Conservation (phyloP, 2,113 vertebrate genomes). For the Sakesphorus luctuosus region DNA sequence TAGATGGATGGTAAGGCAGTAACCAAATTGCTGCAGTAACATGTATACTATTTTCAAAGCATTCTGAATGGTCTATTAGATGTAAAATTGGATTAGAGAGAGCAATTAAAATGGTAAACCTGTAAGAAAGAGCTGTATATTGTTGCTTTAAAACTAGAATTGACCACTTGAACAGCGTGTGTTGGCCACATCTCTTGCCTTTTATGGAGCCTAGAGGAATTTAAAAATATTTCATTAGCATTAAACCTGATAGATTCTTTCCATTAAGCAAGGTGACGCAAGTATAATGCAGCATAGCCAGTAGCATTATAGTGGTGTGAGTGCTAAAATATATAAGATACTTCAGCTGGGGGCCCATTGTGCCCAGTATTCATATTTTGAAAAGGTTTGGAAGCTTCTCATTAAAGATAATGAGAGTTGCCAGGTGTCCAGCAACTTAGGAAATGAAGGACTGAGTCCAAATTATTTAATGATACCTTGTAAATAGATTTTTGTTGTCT, state of each 20-base stretch:
- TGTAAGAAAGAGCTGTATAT: neutral
- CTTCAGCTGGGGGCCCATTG: neutral
- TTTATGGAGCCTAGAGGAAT: slow-evolving; percentile 31
- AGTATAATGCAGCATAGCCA: neutral
- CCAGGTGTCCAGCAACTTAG: slow-evolving; percentile 40
- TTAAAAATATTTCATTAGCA: slow-evolving; percentile 28
- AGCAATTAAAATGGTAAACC: slow-evolving; percentile 43
- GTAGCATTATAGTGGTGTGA: neutral
- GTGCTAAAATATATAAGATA: neutral
- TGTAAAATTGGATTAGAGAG: slow-evolving; percentile 21
- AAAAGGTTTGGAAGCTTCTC: slow-evolving; percentile 38
- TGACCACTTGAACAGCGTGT: neutral
- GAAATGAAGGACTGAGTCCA: slow-evolving; percentile 25
- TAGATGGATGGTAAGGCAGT: neutral
- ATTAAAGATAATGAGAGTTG: slow-evolving; percentile 43
- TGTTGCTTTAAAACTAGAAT: slow-evolving; percentile 14
- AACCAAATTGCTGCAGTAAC: neutral
- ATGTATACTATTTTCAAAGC: neutral
- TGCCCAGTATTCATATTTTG: neutral
- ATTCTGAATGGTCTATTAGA: neutral
- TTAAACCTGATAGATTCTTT: slow-evolving; percentile 32
- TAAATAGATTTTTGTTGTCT: slow-evolving; percentile 25
- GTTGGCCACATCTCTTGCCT: neutral
- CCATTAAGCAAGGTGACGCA: slow-evolving; percentile 34
- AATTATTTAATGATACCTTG: neutral